Base-by-base conservation (phyloP, 1,140 invertebrate genomes). In the Drosophila sulfurigaster region DNA sequence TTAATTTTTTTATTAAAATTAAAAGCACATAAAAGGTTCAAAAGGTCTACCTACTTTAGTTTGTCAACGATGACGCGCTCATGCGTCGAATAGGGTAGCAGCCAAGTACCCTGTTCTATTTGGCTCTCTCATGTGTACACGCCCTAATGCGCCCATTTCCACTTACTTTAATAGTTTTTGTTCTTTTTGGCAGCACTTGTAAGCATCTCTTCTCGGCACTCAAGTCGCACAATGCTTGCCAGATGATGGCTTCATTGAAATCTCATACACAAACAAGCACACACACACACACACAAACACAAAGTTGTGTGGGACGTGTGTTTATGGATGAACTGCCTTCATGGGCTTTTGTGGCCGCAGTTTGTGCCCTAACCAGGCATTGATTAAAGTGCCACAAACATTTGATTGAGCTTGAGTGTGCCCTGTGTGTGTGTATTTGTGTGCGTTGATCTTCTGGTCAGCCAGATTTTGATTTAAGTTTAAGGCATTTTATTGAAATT, bases 151-250 rank as follows among this genome's bases (percentile, higher is more conserved):
- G 85, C 88, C 85, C 81, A 88, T 81, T 89, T 88, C 81, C 85
- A 88, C 86, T 89, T 88, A 85, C 78, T 81, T 89, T 85, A 85
- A 89, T 88, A 88, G 85, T 85, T 71, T 77, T 70, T 88, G 54
- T 71, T 81, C 68, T 68, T 85, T 85, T 72, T 32, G 75, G 32
- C 75, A 51, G 70, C 81, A 75, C 81, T 80, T 85, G 52, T 70
- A 13, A 52, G 64, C 79, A 25, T 41, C 79, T 59, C 62, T 78
- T 60, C 56, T 54, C 65, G 64, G 28, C 57, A 43, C 65, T 74
- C 64, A 62, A 64, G 58, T 13, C 35, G 4, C 38, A 49, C 51
- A 58, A 28, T 32, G 48, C 59, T 16, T 5, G 11, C 7, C 49
- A 8, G 25, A 43, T 51, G 58, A 81, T 75, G 78, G 82, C 75